A percentile compares a stretch with the other conserved stretches of the same genome.
These are phyloP conservation scores for Glossosoma conforme DNA, from an alignment of 1,140 invertebrate species.

Conservation along the genomic window DNA sequence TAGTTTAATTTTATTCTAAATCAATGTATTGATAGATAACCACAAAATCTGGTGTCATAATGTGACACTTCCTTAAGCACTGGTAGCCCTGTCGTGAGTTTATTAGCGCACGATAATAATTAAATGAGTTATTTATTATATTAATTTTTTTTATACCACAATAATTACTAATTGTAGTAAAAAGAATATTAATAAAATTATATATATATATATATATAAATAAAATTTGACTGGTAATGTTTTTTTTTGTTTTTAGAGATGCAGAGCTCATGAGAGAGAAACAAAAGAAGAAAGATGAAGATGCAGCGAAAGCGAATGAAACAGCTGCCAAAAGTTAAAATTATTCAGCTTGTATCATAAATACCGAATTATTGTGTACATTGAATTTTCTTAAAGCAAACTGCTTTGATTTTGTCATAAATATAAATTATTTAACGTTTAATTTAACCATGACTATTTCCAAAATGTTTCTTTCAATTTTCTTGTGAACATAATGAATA, in stretches of 20 bases:
- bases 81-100: too few relatives aligned
- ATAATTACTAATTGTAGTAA: background rate
- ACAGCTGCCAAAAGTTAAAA: slow-evolving; percentile 56
- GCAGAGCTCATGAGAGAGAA: slow-evolving; percentile 78
- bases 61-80: too few relatives aligned
- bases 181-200: background rate
- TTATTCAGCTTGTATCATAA: too few relatives aligned
- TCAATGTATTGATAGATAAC: too few relatives aligned
- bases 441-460: background rate
- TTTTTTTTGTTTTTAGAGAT: slow-evolving; percentile 57
- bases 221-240: slow-evolving; percentile 11
- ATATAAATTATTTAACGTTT: slow-evolving; percentile 4
- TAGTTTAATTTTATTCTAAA: too few relatives aligned
- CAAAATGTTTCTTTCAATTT: background rate
- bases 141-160: background rate
- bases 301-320: slow-evolving; percentile 37
- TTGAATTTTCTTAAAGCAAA: too few relatives aligned
- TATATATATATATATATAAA: slow-evolving; percentile 12
- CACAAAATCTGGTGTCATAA: too few relatives aligned
- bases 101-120: background rate
- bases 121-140: background rate
- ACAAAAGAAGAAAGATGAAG: slow-evolving; percentile 62
- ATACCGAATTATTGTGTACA: too few relatives aligned
- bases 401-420: too few relatives aligned
- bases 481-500: background rate